A percentile compares a stretch with the other conserved stretches of the same genome.
Evolutionary conservation across 2,113 vertebrate genomes (phyloP).

Genomic region (Microtus montanus): DNA sequence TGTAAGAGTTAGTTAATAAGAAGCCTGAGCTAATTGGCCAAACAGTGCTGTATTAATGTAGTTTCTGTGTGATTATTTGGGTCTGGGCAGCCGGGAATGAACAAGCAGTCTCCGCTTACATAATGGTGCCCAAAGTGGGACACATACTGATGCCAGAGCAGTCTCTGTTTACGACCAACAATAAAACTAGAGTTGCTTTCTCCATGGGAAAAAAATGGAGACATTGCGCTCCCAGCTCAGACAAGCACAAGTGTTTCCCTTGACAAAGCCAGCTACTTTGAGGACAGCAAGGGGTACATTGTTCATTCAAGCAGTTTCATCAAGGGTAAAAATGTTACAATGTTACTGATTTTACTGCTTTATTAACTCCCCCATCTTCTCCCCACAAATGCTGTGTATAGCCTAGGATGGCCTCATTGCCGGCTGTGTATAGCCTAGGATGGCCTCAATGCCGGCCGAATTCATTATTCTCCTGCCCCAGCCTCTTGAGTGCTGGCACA

Average conservation of each 20-base stretch:
- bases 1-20: too few species aligned
- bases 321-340: neutral
- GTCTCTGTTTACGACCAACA: neutral
- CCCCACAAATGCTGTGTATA: neutral
- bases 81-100: too few species aligned
- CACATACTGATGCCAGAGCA: too few species aligned
- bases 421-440: neutral
- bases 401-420: neutral
- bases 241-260: neutral
- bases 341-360: neutral
- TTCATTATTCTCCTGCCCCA: neutral
- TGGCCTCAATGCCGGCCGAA: neutral
- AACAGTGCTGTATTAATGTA: too few species aligned
- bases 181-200: neutral
- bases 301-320: neutral
- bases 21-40: too few species aligned
- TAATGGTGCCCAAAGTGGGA: too few species aligned
- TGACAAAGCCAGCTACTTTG: neutral
- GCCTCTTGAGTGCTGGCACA: neutral
- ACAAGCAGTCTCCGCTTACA: too few species aligned
- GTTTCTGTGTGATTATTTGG: too few species aligned
- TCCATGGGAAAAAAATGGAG: neutral
- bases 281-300: neutral
- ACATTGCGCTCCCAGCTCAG: neutral
- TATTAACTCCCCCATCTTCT: neutral